Evolutionary conservation across 2,113 vertebrate species (phyloP).

Genomic region (Mungos mungo): DNA sequence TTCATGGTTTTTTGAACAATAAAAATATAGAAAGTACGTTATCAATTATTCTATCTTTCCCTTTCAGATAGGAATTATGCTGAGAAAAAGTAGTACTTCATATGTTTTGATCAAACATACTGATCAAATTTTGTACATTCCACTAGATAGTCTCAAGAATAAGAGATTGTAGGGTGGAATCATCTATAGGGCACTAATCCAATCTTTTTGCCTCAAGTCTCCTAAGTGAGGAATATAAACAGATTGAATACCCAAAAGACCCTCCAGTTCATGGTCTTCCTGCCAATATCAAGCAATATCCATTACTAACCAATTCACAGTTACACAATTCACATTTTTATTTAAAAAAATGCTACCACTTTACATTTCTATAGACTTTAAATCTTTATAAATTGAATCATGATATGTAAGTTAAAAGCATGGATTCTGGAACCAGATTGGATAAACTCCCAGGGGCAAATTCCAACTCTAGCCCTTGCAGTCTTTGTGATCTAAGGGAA

Average conservation of each 20-base stretch:
- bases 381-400: background rate
- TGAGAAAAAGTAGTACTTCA: background rate
- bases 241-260: background rate
- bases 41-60: background rate
- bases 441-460: background rate
- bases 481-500: background rate
- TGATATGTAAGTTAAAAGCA: background rate
- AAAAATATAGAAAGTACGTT: background rate
- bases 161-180: background rate
- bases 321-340: background rate
- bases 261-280: background rate
- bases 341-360: background rate
- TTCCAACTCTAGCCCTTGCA: background rate
- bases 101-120: background rate
- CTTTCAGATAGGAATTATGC: background rate
- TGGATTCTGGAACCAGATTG: background rate
- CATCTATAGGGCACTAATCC: background rate
- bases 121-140: background rate
- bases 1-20: background rate
- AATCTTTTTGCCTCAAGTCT: background rate
- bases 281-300: background rate
- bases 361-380: background rate
- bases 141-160: background rate
- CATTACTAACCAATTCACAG: background rate
- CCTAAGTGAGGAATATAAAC: background rate